Conservation (phyloP, 1,140 invertebrate genomes). For the Hypsibius dujardini region DNA sequence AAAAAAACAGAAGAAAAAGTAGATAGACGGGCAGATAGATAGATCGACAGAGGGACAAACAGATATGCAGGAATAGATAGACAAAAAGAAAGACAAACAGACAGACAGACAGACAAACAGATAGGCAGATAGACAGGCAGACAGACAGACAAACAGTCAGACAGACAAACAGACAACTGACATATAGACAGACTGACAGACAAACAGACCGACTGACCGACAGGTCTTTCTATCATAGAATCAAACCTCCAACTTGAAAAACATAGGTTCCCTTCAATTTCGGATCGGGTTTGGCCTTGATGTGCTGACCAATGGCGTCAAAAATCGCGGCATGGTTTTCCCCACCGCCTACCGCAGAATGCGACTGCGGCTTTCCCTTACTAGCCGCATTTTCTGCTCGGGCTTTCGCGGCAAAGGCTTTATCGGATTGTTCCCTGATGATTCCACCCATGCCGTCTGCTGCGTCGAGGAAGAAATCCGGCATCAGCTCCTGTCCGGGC, state of each 20-base stretch:
- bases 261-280: background rate
- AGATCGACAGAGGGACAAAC: too few relatives aligned
- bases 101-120: constrained; percentile 54
- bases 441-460: background rate
- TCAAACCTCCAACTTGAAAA: background rate
- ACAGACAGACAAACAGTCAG: constrained; percentile 21
- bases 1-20: constrained; percentile 19
- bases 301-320: background rate
- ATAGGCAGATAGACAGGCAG: constrained; percentile 45
- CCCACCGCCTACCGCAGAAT: background rate
- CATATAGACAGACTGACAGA: background rate
- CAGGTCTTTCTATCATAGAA: background rate
- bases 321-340: constrained; percentile 20
- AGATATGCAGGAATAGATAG: too few relatives aligned
- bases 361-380: too few relatives aligned
- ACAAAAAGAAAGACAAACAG: constrained; percentile 21
- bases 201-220: background rate
- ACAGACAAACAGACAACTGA: constrained; percentile 21
- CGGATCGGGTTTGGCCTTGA: background rate
- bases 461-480: constrained; percentile 77
- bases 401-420: background rate
- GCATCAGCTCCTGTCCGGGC: constrained; percentile 55
- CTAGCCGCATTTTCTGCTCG: constrained; percentile 17
- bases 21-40: constrained; percentile 3
- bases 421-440: background rate